These are phyloP conservation scores for Sterrhoptilus dennistouni DNA, from an alignment of 2,113 vertebrate species.

Conservation along the genomic window DNA sequence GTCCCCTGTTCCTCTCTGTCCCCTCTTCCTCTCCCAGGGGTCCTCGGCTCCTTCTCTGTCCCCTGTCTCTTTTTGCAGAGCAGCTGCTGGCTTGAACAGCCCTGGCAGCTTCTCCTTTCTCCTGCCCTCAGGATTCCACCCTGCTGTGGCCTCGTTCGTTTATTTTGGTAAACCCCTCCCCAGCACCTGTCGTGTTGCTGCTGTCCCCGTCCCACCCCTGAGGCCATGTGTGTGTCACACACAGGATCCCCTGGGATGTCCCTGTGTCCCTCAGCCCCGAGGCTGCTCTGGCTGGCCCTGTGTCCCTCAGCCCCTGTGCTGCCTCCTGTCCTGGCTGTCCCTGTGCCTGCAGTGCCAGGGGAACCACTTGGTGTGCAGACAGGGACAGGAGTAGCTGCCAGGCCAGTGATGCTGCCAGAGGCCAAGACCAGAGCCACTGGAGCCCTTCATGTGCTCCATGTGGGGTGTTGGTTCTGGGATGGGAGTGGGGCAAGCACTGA, in stretches of 20 bases:
- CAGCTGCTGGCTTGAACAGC: neutral
- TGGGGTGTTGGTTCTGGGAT: no score
- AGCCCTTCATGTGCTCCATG: no score
- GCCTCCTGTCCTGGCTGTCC: no score
- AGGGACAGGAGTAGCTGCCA: no score
- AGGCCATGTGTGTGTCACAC: neutral
- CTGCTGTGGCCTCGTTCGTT: neutral
- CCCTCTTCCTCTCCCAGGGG: neutral
- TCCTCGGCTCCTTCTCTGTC: neutral
- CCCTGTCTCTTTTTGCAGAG: neutral
- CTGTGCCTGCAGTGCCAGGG: no score
- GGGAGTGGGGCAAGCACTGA: no score
- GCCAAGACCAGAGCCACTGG: no score
- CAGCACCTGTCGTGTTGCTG: neutral
- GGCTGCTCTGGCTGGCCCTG: neutral
- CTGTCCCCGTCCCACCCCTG: neutral
- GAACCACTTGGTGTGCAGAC: no score
- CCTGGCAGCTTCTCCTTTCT: neutral
- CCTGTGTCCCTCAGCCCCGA: no score
- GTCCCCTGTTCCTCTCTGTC: neutral
- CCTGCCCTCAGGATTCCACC: neutral
- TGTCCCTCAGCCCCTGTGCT: neutral
- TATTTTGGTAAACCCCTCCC: neutral
- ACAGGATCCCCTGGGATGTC: neutral
- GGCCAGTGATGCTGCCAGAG: no score